These are phyloP conservation scores for Poeciliopsis turrubarensis DNA, from an alignment of 2,113 vertebrate species.

Conservation along the genomic window DNA sequence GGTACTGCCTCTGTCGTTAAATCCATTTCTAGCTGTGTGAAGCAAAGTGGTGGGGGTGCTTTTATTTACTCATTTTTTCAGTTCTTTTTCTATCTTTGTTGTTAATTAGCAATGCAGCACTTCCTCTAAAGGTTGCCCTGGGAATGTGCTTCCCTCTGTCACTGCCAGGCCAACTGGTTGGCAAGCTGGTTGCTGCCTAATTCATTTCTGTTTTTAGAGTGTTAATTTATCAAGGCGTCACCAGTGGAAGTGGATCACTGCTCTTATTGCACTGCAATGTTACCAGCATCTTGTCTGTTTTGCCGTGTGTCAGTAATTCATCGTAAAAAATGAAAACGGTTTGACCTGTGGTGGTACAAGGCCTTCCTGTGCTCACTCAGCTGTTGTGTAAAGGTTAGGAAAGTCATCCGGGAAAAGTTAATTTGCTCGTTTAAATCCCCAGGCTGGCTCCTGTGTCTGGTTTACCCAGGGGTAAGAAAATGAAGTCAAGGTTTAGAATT, in stretches of 20 bases:
- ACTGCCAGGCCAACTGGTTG: slow-evolving; percentile 18
- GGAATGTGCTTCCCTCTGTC: slow-evolving; percentile 24
- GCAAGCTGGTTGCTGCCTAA: slow-evolving; percentile 22
- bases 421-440: slow-evolving; percentile 33
- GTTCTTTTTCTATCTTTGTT: slow-evolving; percentile 3
- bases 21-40: slow-evolving; percentile 11
- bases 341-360: slow-evolving; percentile 31
- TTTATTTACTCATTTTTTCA: neutral
- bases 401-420: slow-evolving; percentile 29
- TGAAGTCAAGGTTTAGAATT: slow-evolving; percentile 26
- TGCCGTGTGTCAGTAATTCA: slow-evolving; percentile 38
- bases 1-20: slow-evolving; percentile 6
- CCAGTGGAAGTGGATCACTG: slow-evolving; percentile 48
- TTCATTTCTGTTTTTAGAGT: slow-evolving; percentile 58
- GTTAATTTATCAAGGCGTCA: slow-evolving; percentile 70
- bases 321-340: slow-evolving; percentile 25
- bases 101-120: slow-evolving; percentile 45
- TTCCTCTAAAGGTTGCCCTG: slow-evolving; percentile 24
- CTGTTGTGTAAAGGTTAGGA: slow-evolving; percentile 40
- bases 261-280: slow-evolving; percentile 54
- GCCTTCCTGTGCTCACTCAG: slow-evolving; percentile 19
- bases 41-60: neutral
- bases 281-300: slow-evolving; percentile 28
- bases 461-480: slow-evolving; percentile 13
- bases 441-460: slow-evolving; percentile 13